Evolutionary conservation across 2,113 vertebrate genomes (phyloP).

Genomic region (Petrocephalus microphthalmus): DNA sequence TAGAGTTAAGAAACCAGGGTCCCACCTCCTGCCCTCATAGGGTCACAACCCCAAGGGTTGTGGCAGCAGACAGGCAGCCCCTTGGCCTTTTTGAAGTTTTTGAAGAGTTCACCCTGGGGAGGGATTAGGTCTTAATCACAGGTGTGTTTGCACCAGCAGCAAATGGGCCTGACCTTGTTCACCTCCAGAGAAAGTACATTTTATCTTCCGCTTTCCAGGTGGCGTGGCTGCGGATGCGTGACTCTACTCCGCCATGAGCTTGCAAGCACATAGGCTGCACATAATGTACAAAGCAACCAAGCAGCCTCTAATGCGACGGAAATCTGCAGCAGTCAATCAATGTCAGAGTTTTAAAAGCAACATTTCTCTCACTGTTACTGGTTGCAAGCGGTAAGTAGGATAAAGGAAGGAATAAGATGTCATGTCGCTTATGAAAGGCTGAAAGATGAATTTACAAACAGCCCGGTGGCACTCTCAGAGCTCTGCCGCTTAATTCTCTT

Average conservation of each 20-base stretch:
- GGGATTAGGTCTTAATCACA: slow-evolving; percentile 35
- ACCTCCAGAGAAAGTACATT: slow-evolving; percentile 2
- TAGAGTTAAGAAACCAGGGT: not conserved
- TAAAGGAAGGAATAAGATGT: not conserved
- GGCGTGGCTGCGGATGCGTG: not conserved
- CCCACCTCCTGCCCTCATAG: not conserved
- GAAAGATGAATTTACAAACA: not conserved
- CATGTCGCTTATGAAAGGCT: not conserved
- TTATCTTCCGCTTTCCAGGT: not conserved
- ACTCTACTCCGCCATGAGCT: not conserved
- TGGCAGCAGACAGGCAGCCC: not conserved
- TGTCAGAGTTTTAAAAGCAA: slow-evolving; percentile 33
- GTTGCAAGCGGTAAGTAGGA: slow-evolving; percentile 5
- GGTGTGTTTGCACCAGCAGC: slow-evolving; percentile 31
- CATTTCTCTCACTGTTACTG: slow-evolving; percentile 18
- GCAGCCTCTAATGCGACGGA: slow-evolving; percentile 15
- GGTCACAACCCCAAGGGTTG: not conserved
- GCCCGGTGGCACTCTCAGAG: not conserved
- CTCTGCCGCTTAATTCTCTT: not conserved
- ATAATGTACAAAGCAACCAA: not conserved
- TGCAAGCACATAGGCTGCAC: not conserved
- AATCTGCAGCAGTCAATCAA: slow-evolving; percentile 25
- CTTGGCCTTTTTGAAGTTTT: not conserved
- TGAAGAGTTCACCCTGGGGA: slow-evolving; percentile 28
- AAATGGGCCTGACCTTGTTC: slow-evolving; percentile 22